Conservation (phyloP, 2,888 invertebrate species). For the Chymomyza caudatula region DNA sequence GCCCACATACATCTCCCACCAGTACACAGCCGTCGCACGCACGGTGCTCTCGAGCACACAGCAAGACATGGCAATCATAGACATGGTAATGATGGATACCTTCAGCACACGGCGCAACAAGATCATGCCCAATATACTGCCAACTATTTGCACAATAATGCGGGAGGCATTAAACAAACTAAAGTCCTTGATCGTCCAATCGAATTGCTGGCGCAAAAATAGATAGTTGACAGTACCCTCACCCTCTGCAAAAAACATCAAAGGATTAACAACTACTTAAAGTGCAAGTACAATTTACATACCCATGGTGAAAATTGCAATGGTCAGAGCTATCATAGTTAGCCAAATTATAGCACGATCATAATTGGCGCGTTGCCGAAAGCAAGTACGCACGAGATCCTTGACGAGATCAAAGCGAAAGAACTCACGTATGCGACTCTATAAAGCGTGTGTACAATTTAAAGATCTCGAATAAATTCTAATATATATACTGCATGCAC, state of each 20-base stretch:
- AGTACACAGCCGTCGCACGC: conserved; percentile 72
- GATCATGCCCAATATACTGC: conserved; percentile 81
- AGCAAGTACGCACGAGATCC: conserved; percentile 74
- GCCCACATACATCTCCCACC: conserved; percentile 76
- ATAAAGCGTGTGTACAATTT: conserved; percentile 1
- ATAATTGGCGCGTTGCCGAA: conserved; percentile 72
- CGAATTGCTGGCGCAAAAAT: conserved; percentile 74
- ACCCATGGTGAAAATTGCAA: conserved; percentile 76
- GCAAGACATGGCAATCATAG: conserved; percentile 70
- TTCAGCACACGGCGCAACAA: conserved; percentile 79
- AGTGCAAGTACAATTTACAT: neutral
- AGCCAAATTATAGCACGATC: conserved; percentile 77
- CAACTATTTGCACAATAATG: conserved; percentile 80
- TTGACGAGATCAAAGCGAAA: conserved; percentile 75
- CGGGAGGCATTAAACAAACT: conserved; percentile 78
- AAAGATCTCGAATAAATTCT: neutral
- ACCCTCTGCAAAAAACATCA: conserved; percentile 59
- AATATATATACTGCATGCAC: too few relatives aligned
- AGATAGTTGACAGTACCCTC: conserved; percentile 80
- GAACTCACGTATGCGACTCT: conserved; percentile 75
- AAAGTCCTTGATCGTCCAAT: conserved; percentile 75
- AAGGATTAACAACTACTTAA: neutral
- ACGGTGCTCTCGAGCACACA: conserved; percentile 75
- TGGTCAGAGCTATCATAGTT: conserved; percentile 72
- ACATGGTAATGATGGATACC: conserved; percentile 73